A percentile compares a stretch with the other conserved stretches of the same genome.
These are phyloP conservation scores for Psylliodes chrysocephalus DNA, from an alignment of 2,888 invertebrate genomes.

Conservation along the genomic window DNA sequence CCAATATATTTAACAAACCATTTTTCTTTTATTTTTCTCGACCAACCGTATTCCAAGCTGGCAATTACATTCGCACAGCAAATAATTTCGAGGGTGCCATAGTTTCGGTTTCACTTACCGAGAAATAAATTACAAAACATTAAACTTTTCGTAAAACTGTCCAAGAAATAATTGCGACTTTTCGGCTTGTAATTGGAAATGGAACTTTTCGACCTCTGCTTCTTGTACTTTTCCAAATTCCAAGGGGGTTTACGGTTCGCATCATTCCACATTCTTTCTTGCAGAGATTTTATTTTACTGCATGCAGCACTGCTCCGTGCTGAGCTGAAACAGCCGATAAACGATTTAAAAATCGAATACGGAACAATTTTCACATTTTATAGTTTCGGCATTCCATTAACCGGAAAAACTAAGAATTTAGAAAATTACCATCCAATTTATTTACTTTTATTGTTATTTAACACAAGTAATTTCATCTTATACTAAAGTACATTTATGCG, in stretches of 20 bases:
- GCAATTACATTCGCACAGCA: conserved; percentile 10
- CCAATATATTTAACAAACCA: not conserved
- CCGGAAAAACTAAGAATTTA: no score
- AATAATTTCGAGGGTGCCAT: conserved; percentile 14
- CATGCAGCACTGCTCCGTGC: not conserved
- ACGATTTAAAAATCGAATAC: not conserved
- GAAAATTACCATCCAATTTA: no score
- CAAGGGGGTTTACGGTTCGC: conserved; percentile 25
- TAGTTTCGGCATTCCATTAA: no score
- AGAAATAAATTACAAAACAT: conserved; percentile 61
- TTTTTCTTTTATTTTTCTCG: not conserved
- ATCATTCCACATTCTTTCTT: conserved; percentile 10
- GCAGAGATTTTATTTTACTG: conserved; percentile 17
- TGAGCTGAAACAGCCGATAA: not conserved
- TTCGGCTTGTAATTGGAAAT: conserved; percentile 60
- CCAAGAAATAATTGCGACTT: conserved; percentile 62
- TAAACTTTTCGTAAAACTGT: conserved; percentile 60
- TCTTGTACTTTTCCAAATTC: conserved; percentile 21
- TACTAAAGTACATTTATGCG: no score
- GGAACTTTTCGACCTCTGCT: conserved; percentile 30
- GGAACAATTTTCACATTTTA: no score
- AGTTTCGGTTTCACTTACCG: conserved; percentile 52
- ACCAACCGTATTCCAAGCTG: not conserved
- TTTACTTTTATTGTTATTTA: no score
- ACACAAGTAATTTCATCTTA: no score